Conservation (phyloP, 2,888 invertebrate species). For the Teleiodes luculella region DNA sequence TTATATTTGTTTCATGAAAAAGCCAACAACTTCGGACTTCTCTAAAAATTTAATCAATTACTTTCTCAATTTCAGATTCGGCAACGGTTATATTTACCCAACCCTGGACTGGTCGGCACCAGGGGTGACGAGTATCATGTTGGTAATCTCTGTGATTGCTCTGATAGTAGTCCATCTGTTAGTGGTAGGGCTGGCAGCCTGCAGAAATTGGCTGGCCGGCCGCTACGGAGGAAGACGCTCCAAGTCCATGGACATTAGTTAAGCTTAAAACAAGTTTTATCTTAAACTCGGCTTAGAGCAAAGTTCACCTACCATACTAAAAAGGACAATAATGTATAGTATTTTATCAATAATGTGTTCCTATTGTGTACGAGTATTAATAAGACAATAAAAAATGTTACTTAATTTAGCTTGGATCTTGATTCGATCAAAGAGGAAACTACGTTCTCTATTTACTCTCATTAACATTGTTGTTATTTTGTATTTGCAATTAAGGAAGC, state of each 20-base stretch:
- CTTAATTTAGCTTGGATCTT: too few species aligned
- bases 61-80: slow-evolving; percentile 73
- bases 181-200: slow-evolving; percentile 73
- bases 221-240: slow-evolving; percentile 30
- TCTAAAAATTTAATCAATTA: too few species aligned
- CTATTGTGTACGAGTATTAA: too few species aligned
- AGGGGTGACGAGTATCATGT: slow-evolving; percentile 75
- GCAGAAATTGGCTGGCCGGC: slow-evolving; percentile 56
- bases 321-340: too few species aligned
- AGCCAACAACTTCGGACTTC: too few species aligned
- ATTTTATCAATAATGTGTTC: too few species aligned
- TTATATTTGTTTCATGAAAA: too few species aligned
- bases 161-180: slow-evolving; percentile 80
- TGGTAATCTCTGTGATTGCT: slow-evolving; percentile 78
- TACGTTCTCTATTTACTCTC: too few species aligned
- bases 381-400: too few species aligned
- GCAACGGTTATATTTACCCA: slow-evolving; percentile 83
- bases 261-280: background rate
- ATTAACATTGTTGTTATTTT: too few species aligned
- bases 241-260: slow-evolving; percentile 33
- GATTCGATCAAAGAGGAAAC: too few species aligned
- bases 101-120: slow-evolving; percentile 87
- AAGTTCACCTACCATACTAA: background rate
- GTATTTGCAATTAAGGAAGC: too few species aligned
- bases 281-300: background rate